A percentile compares a stretch with the other conserved stretches of the same genome.
Conservation (phyloP, 2,888 invertebrate species). For the Leptura quadrifasciata region DNA sequence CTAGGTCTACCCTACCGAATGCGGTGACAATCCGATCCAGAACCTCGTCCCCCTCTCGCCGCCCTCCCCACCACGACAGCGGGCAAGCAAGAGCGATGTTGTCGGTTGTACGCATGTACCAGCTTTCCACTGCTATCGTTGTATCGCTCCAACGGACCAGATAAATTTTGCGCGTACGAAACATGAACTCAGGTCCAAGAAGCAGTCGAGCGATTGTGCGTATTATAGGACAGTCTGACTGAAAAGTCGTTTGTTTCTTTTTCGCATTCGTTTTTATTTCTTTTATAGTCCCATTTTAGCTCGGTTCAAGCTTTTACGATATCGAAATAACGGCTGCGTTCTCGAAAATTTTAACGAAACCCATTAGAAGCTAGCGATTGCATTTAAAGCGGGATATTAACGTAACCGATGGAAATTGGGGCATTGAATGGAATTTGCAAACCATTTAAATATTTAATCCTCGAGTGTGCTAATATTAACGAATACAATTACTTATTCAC, state of each 20-base stretch:
- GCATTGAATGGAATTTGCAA: slow-evolving; percentile 19
- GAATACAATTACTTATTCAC: background rate
- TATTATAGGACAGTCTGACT: slow-evolving; percentile 67
- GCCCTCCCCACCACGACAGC: slow-evolving; percentile 51
- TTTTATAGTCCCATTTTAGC: slow-evolving; percentile 47
- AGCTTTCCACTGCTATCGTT: slow-evolving; percentile 68
- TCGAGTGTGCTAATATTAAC: background rate
- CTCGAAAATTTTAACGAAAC: slow-evolving; percentile 27
- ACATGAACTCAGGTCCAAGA: slow-evolving; percentile 57
- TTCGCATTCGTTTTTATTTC: slow-evolving; percentile 53
- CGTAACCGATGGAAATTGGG: slow-evolving; percentile 32
- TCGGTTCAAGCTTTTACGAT: slow-evolving; percentile 45
- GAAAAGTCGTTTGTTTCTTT: slow-evolving; percentile 64
- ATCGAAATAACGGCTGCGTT: slow-evolving; percentile 36
- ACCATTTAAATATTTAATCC: background rate
- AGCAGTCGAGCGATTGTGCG: slow-evolving; percentile 55
- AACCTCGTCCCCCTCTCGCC: slow-evolving; percentile 62
- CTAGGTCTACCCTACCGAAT: slow-evolving; percentile 45
- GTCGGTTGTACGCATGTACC: slow-evolving; percentile 64
- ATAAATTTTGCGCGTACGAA: slow-evolving; percentile 52
- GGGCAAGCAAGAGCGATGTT: slow-evolving; percentile 61
- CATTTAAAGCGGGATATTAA: slow-evolving; percentile 29
- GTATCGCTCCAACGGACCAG: slow-evolving; percentile 64
- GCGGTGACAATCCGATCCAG: slow-evolving; percentile 65
- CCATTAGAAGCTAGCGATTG: slow-evolving; percentile 23